phyloP scores from a whole-genome alignment of 64 coral and sea anemone species.

The Montipora foliosa region DNA sequence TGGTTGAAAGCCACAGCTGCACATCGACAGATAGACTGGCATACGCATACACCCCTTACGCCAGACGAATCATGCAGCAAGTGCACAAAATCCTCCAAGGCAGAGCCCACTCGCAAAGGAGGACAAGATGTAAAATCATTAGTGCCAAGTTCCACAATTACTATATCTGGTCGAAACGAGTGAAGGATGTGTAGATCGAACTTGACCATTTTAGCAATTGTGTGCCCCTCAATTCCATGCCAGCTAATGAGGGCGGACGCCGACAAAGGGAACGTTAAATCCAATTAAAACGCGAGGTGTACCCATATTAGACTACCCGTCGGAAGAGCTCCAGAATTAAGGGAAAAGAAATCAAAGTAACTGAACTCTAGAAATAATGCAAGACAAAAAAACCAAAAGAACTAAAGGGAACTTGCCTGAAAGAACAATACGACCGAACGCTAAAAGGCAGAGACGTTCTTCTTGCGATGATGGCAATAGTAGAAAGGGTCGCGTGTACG shows the following conservation, averaged over 20 bases:
- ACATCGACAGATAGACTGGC: not conserved
- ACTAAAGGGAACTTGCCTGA: not conserved
- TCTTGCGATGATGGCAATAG: not conserved
- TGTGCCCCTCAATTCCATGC: slow-evolving; percentile 21
- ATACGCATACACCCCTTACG: not conserved
- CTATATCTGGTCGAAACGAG: slow-evolving; percentile 28
- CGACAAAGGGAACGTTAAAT: not conserved
- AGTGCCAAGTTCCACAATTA: slow-evolving; percentile 3
- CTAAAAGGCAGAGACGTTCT: not conserved
- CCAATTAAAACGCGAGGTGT: slow-evolving; percentile 1
- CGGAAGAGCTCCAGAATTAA: not conserved
- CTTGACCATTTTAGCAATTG: not conserved
- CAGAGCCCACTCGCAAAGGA: not conserved
- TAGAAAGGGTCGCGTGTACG: not conserved
- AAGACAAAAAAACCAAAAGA: not conserved
- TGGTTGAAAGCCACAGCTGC: not conserved
- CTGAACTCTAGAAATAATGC: not conserved
- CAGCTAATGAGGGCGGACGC: not conserved
- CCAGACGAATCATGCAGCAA: not conserved
- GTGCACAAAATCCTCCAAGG: not conserved
- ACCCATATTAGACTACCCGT: too few species aligned
- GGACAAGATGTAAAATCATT: slow-evolving; percentile 27
- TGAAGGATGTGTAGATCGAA: not conserved
- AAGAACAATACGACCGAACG: not conserved
- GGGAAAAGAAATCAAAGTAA: not conserved